Evolutionary conservation across 1,140 invertebrate species (phyloP).

Genomic region (Drosophila fuyamai): DNA sequence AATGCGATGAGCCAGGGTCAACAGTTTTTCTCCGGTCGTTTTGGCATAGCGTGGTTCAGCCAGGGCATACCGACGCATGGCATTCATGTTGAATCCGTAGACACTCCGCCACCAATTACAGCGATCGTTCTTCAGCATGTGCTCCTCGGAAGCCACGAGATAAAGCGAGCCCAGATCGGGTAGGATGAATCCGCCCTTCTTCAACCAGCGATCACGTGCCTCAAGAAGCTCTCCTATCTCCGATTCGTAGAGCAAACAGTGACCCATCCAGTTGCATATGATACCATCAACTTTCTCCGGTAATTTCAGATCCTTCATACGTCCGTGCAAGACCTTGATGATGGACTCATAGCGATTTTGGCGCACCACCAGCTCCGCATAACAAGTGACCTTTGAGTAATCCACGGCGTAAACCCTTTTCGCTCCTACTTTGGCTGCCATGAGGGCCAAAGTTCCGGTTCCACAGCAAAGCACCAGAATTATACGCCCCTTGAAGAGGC

Average conservation of each 20-base stretch:
- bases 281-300: slow-evolving; percentile 97
- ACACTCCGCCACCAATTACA: slow-evolving; percentile 62
- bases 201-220: slow-evolving; percentile 94
- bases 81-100: slow-evolving; percentile 62
- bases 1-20: slow-evolving; percentile 61
- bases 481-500: slow-evolving; percentile 95
- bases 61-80: slow-evolving; percentile 50
- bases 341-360: slow-evolving; percentile 90
- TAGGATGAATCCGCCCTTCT: slow-evolving; percentile 89
- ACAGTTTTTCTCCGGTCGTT: slow-evolving; percentile 95
- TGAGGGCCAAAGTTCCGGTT: slow-evolving; percentile 99
- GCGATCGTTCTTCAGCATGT: slow-evolving; percentile 42
- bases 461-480: slow-evolving; percentile 99
- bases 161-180: slow-evolving; percentile 92
- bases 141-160: slow-evolving; percentile 90
- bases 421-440: slow-evolving; percentile 99
- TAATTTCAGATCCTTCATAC: slow-evolving; percentile 90
- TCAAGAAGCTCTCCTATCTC: slow-evolving; percentile 94
- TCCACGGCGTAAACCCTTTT: slow-evolving; percentile 97
- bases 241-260: slow-evolving; percentile 94
- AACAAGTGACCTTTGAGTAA: slow-evolving; percentile 97
- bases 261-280: slow-evolving; percentile 99
- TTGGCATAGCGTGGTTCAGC: slow-evolving; percentile 89
- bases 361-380: slow-evolving; percentile 93
- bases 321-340: slow-evolving; percentile 96